Percentiles rank a stretch among this genome's conserved stretches.
phyloP scores from a whole-genome alignment of 2,113 vertebrate species.

The Seriola quinqueradiata region DNA sequence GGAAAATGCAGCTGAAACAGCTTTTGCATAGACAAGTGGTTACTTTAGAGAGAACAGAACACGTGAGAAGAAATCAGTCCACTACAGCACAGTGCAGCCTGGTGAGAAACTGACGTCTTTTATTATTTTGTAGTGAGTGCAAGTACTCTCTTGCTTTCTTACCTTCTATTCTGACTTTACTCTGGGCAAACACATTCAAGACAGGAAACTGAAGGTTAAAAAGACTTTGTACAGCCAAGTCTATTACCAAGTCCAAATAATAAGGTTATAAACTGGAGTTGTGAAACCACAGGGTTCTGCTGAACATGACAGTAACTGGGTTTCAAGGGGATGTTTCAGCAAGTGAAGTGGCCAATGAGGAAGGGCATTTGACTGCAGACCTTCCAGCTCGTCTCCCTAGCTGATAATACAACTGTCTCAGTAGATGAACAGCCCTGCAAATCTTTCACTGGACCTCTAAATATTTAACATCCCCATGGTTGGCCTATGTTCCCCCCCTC shows the following conservation, averaged over 20 bases:
- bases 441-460: conserved; percentile 77
- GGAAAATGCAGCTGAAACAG: not conserved
- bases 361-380: conserved; percentile 27
- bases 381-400: conserved; percentile 24
- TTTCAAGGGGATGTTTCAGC: conserved; percentile 35
- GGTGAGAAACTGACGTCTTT: not conserved
- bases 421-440: conserved; percentile 64
- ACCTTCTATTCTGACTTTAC: conserved; percentile 5
- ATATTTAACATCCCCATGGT: conserved; percentile 74
- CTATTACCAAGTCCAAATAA: conserved; percentile 37
- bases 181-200: conserved; percentile 12
- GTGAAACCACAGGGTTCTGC: conserved; percentile 36
- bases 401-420: conserved; percentile 51
- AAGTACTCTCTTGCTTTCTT: not conserved
- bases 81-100: not conserved
- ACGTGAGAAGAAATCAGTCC: not conserved
- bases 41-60: not conserved
- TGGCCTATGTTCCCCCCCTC: conserved; percentile 67
- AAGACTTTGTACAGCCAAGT: conserved; percentile 26
- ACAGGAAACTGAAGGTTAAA: conserved; percentile 47
- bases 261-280: conserved; percentile 46
- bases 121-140: not conserved
- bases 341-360: conserved; percentile 19
- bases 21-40: not conserved
- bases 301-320: conserved; percentile 8